phyloP scores from a whole-genome alignment of 1,140 invertebrate genomes.

The Ooceraea biroi region DNA sequence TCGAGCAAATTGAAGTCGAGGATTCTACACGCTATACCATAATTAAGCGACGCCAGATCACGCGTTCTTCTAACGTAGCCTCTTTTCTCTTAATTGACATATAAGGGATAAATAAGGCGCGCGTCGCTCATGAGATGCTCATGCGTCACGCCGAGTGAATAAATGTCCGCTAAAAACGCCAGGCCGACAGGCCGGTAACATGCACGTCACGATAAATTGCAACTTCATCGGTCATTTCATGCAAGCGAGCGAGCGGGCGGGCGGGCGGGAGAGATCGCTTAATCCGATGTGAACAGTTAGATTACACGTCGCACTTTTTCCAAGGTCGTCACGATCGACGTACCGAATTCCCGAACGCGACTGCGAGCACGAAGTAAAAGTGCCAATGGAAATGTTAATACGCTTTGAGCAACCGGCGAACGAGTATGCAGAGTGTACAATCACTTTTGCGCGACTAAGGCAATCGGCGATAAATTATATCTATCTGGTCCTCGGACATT shows the following conservation, averaged over 20 bases:
- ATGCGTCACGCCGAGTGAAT: neutral
- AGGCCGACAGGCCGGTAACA: neutral
- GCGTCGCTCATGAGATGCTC: constrained; percentile 1
- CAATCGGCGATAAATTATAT: constrained; percentile 7
- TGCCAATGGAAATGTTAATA: constrained; percentile 4
- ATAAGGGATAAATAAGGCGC: constrained; percentile 27
- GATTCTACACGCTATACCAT: neutral
- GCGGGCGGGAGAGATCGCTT: constrained; percentile 25
- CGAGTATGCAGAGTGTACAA: neutral
- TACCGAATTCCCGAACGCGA: constrained; percentile 23
- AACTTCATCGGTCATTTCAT: constrained; percentile 43
- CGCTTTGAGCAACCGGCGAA: constrained; percentile 26
- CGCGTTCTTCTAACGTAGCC: constrained; percentile 23
- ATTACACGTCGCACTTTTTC: constrained; percentile 31
- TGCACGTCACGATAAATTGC: constrained; percentile 18
- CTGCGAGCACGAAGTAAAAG: neutral
- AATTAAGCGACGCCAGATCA: constrained; percentile 19
- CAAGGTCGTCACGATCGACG: constrained; percentile 24
- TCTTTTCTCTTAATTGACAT: constrained; percentile 47
- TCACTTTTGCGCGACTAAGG: constrained; percentile 14
- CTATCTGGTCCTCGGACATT: neutral
- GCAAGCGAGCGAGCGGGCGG: constrained; percentile 16
- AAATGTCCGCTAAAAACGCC: constrained; percentile 44
- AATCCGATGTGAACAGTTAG: constrained; percentile 43
- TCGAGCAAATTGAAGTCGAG: constrained; percentile 1